A percentile compares a stretch with the other conserved stretches of the same genome.
These are phyloP conservation scores for Meghimatium bilineatum DNA, from an alignment of 2,888 invertebrate genomes.

Conservation along the genomic window DNA sequence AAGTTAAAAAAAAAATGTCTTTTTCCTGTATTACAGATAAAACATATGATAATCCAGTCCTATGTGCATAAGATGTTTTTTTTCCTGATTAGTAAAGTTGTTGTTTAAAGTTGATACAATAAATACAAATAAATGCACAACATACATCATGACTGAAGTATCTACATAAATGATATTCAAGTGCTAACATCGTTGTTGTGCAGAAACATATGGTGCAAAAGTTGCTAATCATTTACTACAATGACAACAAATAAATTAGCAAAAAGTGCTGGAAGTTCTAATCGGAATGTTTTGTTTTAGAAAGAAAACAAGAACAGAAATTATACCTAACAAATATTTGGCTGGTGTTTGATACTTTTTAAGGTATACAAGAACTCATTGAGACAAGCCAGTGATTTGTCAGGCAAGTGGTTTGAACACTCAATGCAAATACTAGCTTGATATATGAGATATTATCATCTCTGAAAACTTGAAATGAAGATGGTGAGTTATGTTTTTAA, in stretches of 20 bases:
- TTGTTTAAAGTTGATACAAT: neutral
- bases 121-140: neutral
- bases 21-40: neutral
- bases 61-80: neutral
- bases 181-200: neutral
- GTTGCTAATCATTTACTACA: neutral
- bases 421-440: slow-evolving; percentile 1
- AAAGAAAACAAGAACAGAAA: slow-evolving; percentile 8
- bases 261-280: slow-evolving; percentile 19
- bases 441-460: neutral
- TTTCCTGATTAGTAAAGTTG: neutral
- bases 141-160: neutral
- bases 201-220: neutral
- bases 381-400: neutral
- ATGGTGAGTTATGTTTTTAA: neutral
- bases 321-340: neutral
- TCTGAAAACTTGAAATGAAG: neutral
- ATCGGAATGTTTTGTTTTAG: slow-evolving; percentile 21
- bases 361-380: neutral
- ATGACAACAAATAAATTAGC: slow-evolving; percentile 16
- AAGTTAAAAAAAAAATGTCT: neutral
- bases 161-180: neutral
- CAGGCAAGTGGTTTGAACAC: neutral
- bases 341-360: neutral
- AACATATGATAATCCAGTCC: neutral